These are phyloP conservation scores for Strongylocentrotus purpuratus DNA, from an alignment of 35 echinoderm and acorn worm genomes.

Conservation along the genomic window DNA sequence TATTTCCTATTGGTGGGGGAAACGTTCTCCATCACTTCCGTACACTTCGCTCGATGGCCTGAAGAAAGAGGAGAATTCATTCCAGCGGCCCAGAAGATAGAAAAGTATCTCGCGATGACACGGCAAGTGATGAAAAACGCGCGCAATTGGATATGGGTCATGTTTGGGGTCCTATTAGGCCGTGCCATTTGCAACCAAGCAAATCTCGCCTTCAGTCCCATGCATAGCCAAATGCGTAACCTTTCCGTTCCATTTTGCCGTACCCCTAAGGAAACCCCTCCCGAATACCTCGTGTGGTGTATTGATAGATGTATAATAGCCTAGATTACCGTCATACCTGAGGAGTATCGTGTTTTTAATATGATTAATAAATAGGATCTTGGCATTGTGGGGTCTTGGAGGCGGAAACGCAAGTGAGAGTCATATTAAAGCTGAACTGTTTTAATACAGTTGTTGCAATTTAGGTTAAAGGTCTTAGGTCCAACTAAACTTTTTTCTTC, in stretches of 20 bases:
- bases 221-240: not conserved
- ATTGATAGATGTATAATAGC: not conserved
- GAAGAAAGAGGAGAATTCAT: not conserved
- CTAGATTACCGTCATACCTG: not conserved
- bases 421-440: not conserved
- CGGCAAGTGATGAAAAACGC: conserved; percentile 1
- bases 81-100: not conserved
- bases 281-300: not conserved
- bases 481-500: no score
- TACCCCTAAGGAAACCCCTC: conserved; percentile 15
- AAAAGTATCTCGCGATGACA: conserved; percentile 2
- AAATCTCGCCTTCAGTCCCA: not conserved
- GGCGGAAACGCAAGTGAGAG: not conserved
- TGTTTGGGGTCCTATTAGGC: conserved; percentile 9
- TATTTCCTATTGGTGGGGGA: not conserved
- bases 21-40: not conserved
- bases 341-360: not conserved
- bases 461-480: not conserved
- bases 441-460: not conserved
- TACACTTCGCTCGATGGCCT: not conserved
- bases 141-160: conserved; percentile 15
- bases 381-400: not conserved
- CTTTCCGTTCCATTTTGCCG: not conserved
- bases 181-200: not conserved
- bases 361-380: not conserved